Percentiles rank a stretch among this genome's conserved stretches.
Evolutionary conservation across 2,797 vertebrate species (phyloP).

Genomic region (Falco rusticolus): DNA sequence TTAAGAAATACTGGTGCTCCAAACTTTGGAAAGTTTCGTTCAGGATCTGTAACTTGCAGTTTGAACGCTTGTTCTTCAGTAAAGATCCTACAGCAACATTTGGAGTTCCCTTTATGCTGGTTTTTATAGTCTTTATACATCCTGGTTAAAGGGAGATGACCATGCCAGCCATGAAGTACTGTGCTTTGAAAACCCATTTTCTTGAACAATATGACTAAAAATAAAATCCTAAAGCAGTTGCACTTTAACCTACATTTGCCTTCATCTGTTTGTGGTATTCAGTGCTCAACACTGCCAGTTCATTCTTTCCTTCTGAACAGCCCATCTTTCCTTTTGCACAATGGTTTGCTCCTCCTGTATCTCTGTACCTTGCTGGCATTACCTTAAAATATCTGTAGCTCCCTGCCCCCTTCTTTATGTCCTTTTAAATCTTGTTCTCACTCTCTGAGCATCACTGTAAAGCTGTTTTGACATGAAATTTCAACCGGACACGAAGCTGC

Average conservation of each 20-base stretch:
- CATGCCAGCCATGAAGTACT: not conserved
- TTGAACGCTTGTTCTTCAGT: not conserved
- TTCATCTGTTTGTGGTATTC: not conserved
- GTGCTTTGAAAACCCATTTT: not conserved
- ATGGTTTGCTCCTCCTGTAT: not conserved
- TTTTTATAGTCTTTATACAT: not conserved
- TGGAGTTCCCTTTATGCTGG: not conserved
- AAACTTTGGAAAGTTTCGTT: not conserved
- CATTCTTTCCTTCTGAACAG: not conserved
- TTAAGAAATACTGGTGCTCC: not conserved
- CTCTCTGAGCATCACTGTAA: not conserved
- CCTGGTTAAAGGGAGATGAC: not conserved
- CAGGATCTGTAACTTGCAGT: not conserved
- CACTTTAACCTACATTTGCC: not conserved
- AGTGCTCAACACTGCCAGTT: not conserved
- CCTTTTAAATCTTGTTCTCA: not conserved
- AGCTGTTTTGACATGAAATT: not conserved
- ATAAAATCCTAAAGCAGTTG: not conserved
- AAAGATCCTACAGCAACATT: not conserved
- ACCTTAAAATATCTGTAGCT: not conserved
- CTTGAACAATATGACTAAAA: constrained; percentile 17
- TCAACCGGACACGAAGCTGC: not conserved
- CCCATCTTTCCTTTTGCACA: not conserved
- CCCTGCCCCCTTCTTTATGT: not conserved
- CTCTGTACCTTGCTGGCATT: not conserved